Evolutionary conservation across 2,113 vertebrate genomes (phyloP).

Genomic region (Actenoides lindsayi): DNA sequence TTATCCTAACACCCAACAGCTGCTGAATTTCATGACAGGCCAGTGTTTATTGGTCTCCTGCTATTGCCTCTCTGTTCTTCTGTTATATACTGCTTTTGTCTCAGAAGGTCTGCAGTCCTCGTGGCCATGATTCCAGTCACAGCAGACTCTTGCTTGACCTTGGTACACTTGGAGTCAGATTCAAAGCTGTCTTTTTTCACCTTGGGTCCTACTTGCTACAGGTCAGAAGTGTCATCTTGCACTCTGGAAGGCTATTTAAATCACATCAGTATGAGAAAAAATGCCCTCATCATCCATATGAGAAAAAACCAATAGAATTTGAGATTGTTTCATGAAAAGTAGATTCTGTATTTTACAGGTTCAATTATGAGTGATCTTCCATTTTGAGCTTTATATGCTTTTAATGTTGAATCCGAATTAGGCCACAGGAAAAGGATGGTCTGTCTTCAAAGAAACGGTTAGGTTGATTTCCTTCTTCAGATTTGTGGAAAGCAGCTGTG

Average conservation of each 20-base stretch:
- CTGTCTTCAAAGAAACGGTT: slow-evolving; percentile 68
- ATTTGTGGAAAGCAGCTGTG: slow-evolving; percentile 72
- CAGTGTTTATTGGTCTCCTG: background rate
- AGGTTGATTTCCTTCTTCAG: slow-evolving; percentile 54
- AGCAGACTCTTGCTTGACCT: background rate
- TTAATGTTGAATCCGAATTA: slow-evolving; percentile 65
- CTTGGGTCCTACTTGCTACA: background rate
- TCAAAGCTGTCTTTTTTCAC: background rate
- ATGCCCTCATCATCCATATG: no score
- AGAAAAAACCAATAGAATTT: background rate
- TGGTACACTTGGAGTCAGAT: background rate
- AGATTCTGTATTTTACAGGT: background rate
- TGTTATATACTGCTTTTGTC: background rate
- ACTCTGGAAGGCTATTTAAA: no score
- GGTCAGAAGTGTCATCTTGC: background rate
- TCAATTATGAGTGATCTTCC: slow-evolving; percentile 41
- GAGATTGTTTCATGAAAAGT: slow-evolving; percentile 27
- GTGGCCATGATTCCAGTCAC: background rate
- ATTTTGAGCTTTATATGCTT: slow-evolving; percentile 50
- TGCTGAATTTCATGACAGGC: background rate
- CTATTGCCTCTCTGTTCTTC: background rate
- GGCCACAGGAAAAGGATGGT: slow-evolving; percentile 73
- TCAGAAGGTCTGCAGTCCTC: background rate
- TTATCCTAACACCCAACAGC: slow-evolving; percentile 2
- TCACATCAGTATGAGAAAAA: background rate